These are phyloP conservation scores for Mnemiopsis leidyi DNA, from an alignment of 37 sponge, comb jelly and placozoan species.

Conservation along the genomic window DNA sequence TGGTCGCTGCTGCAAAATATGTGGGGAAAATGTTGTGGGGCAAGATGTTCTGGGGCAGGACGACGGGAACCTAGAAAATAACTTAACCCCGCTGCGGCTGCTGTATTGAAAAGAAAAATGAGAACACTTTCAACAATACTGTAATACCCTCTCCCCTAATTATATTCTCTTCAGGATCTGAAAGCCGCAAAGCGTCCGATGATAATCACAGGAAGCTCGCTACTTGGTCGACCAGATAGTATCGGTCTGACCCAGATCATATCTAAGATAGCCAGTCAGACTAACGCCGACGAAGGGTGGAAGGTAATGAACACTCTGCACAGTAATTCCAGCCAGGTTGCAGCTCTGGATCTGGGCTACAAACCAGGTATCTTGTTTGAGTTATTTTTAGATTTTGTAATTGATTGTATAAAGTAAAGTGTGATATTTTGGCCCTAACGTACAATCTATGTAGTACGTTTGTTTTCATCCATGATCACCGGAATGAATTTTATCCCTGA, in stretches of 20 bases:
- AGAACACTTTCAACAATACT: too few species aligned
- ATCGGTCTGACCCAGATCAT: constrained; percentile 67
- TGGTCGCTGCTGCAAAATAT: too few species aligned
- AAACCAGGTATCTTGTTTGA: constrained; percentile 50
- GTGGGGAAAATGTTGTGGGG: too few species aligned
- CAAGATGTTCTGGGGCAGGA: too few species aligned
- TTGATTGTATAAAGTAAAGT: background rate
- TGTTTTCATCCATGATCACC: too few species aligned
- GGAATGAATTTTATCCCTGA: too few species aligned
- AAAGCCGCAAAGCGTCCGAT: constrained; percentile 76
- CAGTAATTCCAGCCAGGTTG: constrained; percentile 89
- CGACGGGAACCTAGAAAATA: too few species aligned
- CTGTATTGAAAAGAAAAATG: too few species aligned
- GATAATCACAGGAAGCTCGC: constrained; percentile 75
- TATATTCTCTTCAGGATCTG: constrained; percentile 65
- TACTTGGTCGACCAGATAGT: constrained; percentile 72
- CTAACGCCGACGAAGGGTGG: constrained; percentile 70
- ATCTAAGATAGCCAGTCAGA: constrained; percentile 66
- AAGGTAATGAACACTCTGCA: constrained; percentile 82
- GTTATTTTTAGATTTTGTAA: too few species aligned
- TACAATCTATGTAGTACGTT: too few species aligned
- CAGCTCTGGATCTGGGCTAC: constrained; percentile 91
- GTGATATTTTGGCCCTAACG: background rate
- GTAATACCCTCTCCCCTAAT: too few species aligned
- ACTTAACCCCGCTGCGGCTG: too few species aligned